A percentile compares a stretch with the other conserved stretches of the same genome.
Evolutionary conservation across 2,888 invertebrate species (phyloP).

Genomic region (Pristionchus maxplancki): DNA sequence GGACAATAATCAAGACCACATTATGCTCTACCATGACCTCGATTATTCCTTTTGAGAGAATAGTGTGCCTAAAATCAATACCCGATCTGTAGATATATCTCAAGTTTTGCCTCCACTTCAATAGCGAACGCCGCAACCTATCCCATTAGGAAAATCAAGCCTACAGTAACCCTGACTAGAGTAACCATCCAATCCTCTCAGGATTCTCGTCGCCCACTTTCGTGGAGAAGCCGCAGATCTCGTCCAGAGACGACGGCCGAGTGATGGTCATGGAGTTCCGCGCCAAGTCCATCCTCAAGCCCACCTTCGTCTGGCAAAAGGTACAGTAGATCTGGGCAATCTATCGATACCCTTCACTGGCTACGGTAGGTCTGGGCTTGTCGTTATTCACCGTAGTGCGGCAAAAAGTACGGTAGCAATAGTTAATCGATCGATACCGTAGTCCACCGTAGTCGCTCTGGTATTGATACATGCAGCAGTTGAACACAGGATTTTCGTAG

Average conservation of each 20-base stretch:
- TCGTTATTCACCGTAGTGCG: slow-evolving; percentile 93
- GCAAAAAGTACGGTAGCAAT: slow-evolving; percentile 83
- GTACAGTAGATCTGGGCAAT: slow-evolving; percentile 39
- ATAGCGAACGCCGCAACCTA: too few relatives aligned
- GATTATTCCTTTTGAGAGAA: too few relatives aligned
- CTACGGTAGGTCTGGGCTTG: too few relatives aligned
- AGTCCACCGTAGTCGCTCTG: too few relatives aligned
- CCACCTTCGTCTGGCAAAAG: slow-evolving; percentile 94
- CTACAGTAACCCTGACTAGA: background rate
- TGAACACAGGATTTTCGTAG: background rate
- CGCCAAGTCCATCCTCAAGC: slow-evolving; percentile 92
- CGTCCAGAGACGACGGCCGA: slow-evolving; percentile 97
- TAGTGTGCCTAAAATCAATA: too few relatives aligned
- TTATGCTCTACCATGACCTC: too few relatives aligned
- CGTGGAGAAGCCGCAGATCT: slow-evolving; percentile 97
- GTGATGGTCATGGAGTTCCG: slow-evolving; percentile 97
- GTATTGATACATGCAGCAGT: too few relatives aligned
- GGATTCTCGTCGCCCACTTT: slow-evolving; percentile 86
- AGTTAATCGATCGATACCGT: background rate
- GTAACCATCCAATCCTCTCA: slow-evolving; percentile 50
- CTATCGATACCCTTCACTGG: background rate
- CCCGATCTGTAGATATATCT: too few relatives aligned
- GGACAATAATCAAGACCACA: too few relatives aligned
- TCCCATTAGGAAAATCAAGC: too few relatives aligned
- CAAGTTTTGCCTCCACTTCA: too few relatives aligned